phyloP scores from a whole-genome alignment of 2,888 invertebrate genomes.

The Cephonodes hylas region DNA sequence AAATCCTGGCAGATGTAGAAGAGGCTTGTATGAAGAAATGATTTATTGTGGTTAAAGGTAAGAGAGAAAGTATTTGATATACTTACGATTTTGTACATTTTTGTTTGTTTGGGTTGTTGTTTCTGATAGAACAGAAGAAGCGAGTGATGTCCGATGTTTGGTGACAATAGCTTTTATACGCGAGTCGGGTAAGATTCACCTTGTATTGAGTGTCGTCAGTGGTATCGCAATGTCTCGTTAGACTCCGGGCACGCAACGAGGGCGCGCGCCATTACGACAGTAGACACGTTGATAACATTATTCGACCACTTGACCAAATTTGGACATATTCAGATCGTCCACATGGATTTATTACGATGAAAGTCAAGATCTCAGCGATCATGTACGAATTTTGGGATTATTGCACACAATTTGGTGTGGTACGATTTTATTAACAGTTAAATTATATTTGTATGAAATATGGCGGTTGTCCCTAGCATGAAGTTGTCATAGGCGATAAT shows the following conservation, averaged over 20 bases:
- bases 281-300: constrained; percentile 38
- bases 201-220: constrained; percentile 70
- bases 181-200: constrained; percentile 69
- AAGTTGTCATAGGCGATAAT: too few species aligned
- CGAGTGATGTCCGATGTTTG: constrained; percentile 56
- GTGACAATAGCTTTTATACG: constrained; percentile 75
- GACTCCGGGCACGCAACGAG: constrained; percentile 68
- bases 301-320: constrained; percentile 39
- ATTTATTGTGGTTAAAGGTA: too few species aligned
- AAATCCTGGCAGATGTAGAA: neutral
- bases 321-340: constrained; percentile 31
- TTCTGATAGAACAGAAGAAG: constrained; percentile 58
- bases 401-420: neutral
- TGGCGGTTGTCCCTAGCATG: too few species aligned
- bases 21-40: too few species aligned
- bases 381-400: neutral
- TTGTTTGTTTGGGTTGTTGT: constrained; percentile 41
- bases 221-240: constrained; percentile 54
- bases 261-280: constrained; percentile 61
- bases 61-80: neutral
- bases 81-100: constrained; percentile 71
- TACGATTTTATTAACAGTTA: neutral
- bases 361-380: neutral
- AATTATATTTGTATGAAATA: too few species aligned
- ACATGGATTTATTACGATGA: constrained; percentile 22